These are phyloP conservation scores for Fulica atra DNA, from an alignment of 2,113 vertebrate genomes.

Conservation along the genomic window DNA sequence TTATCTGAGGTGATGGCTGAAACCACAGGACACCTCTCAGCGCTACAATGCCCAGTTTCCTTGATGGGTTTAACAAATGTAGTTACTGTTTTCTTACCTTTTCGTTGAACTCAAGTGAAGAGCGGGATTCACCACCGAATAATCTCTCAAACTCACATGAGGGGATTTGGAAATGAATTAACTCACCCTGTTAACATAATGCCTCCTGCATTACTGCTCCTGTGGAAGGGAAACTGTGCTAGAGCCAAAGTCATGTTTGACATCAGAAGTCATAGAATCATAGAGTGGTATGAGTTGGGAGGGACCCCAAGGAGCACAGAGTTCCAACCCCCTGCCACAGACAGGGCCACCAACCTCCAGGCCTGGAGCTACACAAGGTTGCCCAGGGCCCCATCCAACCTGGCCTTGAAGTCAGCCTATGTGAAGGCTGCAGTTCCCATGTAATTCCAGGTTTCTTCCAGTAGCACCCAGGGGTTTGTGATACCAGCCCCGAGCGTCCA, in stretches of 20 bases:
- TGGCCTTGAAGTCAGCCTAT: no score
- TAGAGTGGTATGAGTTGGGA: no score
- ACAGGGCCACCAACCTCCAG: no score
- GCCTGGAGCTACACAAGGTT: no score
- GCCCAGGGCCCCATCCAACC: no score
- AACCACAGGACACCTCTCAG: background rate
- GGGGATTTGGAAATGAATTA: background rate
- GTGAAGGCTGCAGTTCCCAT: background rate
- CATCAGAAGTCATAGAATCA: background rate
- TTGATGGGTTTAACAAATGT: background rate
- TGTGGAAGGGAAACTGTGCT: background rate
- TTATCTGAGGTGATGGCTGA: constrained; percentile 9
- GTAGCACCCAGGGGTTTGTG: no score
- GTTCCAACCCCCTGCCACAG: no score
- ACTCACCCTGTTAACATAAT: no score
- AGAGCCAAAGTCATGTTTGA: background rate
- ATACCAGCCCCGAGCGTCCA: rapidly evolving
- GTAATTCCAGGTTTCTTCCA: background rate
- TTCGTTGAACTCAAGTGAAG: background rate
- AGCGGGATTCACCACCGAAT: background rate
- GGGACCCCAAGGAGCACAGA: no score
- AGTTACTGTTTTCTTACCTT: background rate
- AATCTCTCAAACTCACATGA: background rate
- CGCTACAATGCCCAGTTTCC: background rate
- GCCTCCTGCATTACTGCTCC: background rate